Evolutionary conservation across 2,113 vertebrate species (phyloP).

Genomic region (Albula goreensis): DNA sequence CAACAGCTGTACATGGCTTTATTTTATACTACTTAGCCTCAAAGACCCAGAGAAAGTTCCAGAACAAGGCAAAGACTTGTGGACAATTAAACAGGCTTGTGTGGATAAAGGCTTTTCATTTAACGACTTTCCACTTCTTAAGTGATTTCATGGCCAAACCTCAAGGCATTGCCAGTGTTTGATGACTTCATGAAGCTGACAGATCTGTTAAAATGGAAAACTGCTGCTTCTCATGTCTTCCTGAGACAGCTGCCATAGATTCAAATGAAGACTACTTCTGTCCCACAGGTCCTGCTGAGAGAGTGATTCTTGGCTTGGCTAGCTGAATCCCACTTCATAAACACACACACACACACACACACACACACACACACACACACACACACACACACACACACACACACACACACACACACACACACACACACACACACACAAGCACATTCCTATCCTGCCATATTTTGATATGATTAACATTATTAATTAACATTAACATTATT

Average conservation of each 20-base stretch:
- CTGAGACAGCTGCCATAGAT: background rate
- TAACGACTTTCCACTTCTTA: background rate
- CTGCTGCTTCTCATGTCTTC: background rate
- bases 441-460: no score
- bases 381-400: no score
- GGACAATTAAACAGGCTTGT: slow-evolving; percentile 11
- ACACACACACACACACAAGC: no score
- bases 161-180: background rate
- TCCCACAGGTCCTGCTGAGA: background rate
- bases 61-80: background rate
- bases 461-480: no score
- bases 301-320: background rate
- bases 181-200: slow-evolving; percentile 6
- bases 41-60: background rate
- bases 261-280: background rate
- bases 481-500: no score
- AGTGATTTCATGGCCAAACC: background rate
- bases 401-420: no score
- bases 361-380: no score
- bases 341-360: no score
- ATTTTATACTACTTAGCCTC: slow-evolving; percentile 1
- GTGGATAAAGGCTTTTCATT: slow-evolving; percentile 18
- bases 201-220: background rate
- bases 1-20: background rate
- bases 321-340: background rate